Evolutionary conservation across 92 coral and sea anemone species (phyloP), one percentile per base, ranked within the genome.

Genomic region (Parazoanthus darwini): DNA sequence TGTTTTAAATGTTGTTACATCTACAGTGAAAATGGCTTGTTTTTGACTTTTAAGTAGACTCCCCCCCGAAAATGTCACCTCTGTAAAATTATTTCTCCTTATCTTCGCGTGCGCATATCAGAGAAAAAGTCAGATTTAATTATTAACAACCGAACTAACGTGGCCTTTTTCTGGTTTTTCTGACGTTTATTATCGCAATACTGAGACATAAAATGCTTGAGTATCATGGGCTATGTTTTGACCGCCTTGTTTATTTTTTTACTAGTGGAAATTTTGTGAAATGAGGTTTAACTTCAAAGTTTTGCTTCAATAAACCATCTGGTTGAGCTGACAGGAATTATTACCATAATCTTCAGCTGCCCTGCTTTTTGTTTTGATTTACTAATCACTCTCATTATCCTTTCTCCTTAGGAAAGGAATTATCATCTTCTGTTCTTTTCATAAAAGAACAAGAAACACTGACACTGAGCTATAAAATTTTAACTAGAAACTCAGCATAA

Each of bases 261-360:
- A 44, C 18, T 84, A 46, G 68, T 25, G 66, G 43, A 73, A 33
- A 72, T 25, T 46, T 84, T 42, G 39, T 84, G 46, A 84, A 68
- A 26, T 46, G 66, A 26, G 67, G 48, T 44, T 48, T 46, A 70
- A 84, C 66, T 84, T 43, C 25, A 56, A 84, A 51, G 6, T 68
- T 84, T 48, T 39, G 37, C 50, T 18, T 46, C 29, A 84, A 70
- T 50, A 84, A 71, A 56, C 77, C 87, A 84, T 71, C 86, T 82
- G 86, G 77, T 67, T 66, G 26, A 9, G 58, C 29, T 82, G 78
- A 46, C 48, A 15, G 39, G 39, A 10, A 29, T 39, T 89, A 89
- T 89, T 91, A 74, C 90, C 85, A 91, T 88, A 85, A 44, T 63
- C 48, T 90, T 91, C 93, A 91, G 93, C 93, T 91, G 91, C 83